A percentile compares a stretch with the other conserved stretches of the same genome.
phyloP scores from a whole-genome alignment of 2,888 invertebrate species.

The Parasteatoda lunata region DNA sequence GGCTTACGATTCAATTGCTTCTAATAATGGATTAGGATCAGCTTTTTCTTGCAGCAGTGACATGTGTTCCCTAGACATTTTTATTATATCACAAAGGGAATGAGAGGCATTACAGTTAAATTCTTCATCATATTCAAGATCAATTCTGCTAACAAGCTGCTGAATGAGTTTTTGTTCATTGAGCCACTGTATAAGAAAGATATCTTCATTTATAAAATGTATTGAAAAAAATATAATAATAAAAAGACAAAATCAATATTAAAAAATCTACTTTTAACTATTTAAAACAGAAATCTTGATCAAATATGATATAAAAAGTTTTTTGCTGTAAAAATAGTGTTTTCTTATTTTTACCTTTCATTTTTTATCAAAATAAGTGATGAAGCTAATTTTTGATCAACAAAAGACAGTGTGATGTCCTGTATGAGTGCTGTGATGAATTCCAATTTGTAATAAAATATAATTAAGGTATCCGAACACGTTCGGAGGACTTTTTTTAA shows the following conservation, averaged over 20 bases:
- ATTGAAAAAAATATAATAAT: background rate
- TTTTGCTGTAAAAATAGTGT: no score
- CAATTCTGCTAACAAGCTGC: conserved; percentile 81
- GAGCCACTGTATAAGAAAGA: conserved; percentile 83
- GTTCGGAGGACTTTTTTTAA: no score
- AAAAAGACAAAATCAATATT: background rate
- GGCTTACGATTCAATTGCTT: conserved; percentile 84
- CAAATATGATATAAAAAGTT: no score
- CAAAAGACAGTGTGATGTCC: no score
- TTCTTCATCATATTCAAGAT: conserved; percentile 82
- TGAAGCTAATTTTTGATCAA: no score
- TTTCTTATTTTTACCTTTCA: no score
- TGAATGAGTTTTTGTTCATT: conserved; percentile 90
- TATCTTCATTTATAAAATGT: background rate
- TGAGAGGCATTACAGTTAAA: conserved; percentile 91
- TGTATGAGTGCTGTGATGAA: no score
- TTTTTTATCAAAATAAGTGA: no score
- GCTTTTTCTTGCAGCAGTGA: conserved; percentile 77
- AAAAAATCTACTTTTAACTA: background rate
- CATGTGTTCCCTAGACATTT: conserved; percentile 70
- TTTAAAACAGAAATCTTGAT: no score
- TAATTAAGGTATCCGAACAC: no score
- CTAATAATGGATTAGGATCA: conserved; percentile 83
- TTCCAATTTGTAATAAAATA: no score
- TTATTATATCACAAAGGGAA: conserved; percentile 86